Conservation (phyloP, 1,140 invertebrate genomes). For the Drosophila quadrilineata region DNA sequence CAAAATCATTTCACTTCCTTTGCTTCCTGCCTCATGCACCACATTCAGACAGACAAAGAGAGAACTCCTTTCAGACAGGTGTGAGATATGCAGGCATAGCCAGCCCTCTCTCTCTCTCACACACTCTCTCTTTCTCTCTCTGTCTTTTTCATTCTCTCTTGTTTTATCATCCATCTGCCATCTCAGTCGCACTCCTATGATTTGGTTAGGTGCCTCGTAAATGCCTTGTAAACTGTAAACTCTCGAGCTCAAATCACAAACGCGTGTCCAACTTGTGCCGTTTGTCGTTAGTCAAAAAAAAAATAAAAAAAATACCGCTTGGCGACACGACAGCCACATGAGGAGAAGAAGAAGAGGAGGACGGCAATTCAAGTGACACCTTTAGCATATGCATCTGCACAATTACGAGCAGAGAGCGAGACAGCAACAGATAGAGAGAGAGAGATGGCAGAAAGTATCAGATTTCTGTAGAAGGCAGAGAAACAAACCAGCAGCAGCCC, state of each 20-base stretch:
- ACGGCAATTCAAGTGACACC: constrained; percentile 68
- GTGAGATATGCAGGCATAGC: neutral
- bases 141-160: neutral
- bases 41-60: no score
- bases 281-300: constrained; percentile 61
- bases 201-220: neutral
- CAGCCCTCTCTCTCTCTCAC: neutral
- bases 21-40: constrained; percentile 1
- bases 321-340: constrained; percentile 44
- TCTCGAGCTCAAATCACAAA: constrained; percentile 53
- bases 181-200: no score
- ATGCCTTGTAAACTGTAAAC: no score
- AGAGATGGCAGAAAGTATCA: constrained; percentile 61
- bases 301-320: no score
- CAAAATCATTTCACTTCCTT: no score
- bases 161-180: no score
- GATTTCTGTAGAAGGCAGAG: constrained; percentile 64
- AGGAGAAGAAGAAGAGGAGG: constrained; percentile 15
- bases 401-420: constrained; percentile 56
- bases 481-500: constrained; percentile 12
- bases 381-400: constrained; percentile 74
- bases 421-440: neutral
- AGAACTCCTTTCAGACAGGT: constrained; percentile 6
- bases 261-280: constrained; percentile 72
- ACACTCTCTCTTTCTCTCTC: neutral